phyloP scores from a whole-genome alignment of 2,888 invertebrate genomes.

The Tryphoninae sp. region DNA sequence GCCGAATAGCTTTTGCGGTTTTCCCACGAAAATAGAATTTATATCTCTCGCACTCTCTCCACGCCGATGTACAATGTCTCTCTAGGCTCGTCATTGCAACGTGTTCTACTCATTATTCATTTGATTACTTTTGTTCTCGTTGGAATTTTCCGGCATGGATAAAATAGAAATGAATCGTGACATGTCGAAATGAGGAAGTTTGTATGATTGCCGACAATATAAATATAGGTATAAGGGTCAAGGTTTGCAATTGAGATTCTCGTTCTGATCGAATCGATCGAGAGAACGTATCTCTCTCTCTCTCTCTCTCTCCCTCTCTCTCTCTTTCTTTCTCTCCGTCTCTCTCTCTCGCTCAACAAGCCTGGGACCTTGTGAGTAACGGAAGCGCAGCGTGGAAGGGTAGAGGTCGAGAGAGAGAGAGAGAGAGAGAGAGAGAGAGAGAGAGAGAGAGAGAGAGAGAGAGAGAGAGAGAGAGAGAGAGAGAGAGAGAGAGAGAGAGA shows the following conservation, averaged over 20 bases:
- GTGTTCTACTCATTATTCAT: constrained; percentile 15
- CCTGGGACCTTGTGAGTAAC: constrained; percentile 1
- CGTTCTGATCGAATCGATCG: constrained; percentile 39
- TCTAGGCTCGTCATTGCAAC: not conserved
- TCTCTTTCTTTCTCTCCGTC: not conserved
- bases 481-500: constrained; percentile 39
- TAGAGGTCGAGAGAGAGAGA: constrained; percentile 43
- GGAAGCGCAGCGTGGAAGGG: constrained; percentile 17
- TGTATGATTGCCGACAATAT: constrained; percentile 46
- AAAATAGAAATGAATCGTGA: constrained; percentile 24
- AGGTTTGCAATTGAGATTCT: constrained; percentile 58
- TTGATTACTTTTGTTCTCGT: constrained; percentile 6
- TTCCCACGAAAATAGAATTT: constrained; percentile 48
- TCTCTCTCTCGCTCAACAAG: not conserved
- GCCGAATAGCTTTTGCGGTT: constrained; percentile 41
- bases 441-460: constrained; percentile 38
- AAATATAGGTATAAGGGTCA: constrained; percentile 61
- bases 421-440: constrained; percentile 38
- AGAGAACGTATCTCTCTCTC: constrained; percentile 39
- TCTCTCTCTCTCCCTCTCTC: constrained; percentile 5
- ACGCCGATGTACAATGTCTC: not conserved
- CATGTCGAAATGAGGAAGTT: constrained; percentile 27
- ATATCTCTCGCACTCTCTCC: constrained; percentile 4
- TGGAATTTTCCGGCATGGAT: constrained; percentile 34
- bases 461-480: too few relatives aligned